Evolutionary conservation across 2,888 invertebrate genomes (phyloP).

Genomic region (Thalpophila matura): DNA sequence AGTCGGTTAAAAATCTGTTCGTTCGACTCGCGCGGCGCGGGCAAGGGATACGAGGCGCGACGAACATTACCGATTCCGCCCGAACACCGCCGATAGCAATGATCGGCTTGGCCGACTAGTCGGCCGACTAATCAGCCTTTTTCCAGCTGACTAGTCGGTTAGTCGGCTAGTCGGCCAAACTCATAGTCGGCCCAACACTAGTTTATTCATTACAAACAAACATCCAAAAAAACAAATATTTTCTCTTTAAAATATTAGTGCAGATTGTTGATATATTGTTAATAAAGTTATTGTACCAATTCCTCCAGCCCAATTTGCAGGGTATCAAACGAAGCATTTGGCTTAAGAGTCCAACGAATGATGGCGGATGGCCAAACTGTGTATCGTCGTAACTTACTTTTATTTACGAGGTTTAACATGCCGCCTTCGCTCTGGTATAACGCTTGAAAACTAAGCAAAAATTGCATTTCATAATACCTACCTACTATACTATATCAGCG

Average conservation of each 20-base stretch:
- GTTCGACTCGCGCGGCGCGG: too few species aligned
- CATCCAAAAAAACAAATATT: neutral
- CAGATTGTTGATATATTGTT: neutral
- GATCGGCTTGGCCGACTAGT: too few species aligned
- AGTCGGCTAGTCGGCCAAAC: too few species aligned
- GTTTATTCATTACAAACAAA: too few species aligned
- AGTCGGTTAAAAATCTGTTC: too few species aligned
- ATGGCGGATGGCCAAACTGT: slow-evolving; percentile 43
- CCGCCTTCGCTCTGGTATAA: slow-evolving; percentile 10
- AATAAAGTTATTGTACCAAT: slow-evolving; percentile 7
- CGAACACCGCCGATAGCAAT: too few species aligned
- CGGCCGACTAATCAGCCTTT: too few species aligned
- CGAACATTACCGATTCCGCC: too few species aligned
- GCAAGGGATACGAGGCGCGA: too few species aligned
- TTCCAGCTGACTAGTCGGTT: too few species aligned
- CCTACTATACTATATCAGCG: too few species aligned
- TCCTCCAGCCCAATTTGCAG: slow-evolving; percentile 19
- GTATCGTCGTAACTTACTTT: slow-evolving; percentile 38
- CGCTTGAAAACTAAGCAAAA: slow-evolving; percentile 14
- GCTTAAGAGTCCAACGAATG: slow-evolving; percentile 35
- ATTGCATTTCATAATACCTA: neutral
- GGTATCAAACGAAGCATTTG: slow-evolving; percentile 35
- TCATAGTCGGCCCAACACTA: too few species aligned
- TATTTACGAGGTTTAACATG: slow-evolving; percentile 23
- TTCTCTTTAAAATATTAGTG: neutral